Conservation (phyloP, 1,140 invertebrate species). For the Leptinotarsa lineolata region DNA sequence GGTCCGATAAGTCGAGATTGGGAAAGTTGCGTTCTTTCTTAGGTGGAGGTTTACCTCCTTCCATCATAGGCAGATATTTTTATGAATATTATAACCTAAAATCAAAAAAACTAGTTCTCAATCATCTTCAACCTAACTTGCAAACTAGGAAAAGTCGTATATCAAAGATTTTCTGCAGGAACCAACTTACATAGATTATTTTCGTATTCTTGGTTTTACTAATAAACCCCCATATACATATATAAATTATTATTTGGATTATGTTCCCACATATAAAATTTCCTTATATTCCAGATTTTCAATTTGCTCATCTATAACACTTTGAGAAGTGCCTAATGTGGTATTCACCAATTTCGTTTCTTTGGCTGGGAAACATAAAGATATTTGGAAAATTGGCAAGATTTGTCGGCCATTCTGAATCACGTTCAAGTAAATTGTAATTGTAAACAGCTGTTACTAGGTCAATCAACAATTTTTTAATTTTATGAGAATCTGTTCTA, state of each 20-base stretch:
- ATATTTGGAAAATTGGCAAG: slow-evolving; percentile 29
- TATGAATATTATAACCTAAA: neutral
- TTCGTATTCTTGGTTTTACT: slow-evolving; percentile 20
- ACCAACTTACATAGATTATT: neutral
- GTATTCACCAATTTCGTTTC: neutral
- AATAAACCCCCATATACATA: slow-evolving; percentile 12
- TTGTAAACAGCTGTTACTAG: slow-evolving; percentile 40
- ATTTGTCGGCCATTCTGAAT: slow-evolving; percentile 36
- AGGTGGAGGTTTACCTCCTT: neutral
- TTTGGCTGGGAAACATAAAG: neutral
- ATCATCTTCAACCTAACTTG: neutral
- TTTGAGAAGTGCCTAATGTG: neutral
- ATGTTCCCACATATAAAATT: neutral
- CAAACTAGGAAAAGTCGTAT: neutral
- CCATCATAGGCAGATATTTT: neutral
- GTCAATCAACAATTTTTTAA: slow-evolving; percentile 29
- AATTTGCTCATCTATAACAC: neutral
- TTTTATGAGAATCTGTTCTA: too few species aligned
- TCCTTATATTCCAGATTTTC: neutral
- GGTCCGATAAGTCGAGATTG: slow-evolving; percentile 41
- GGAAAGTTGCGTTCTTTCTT: slow-evolving; percentile 52
- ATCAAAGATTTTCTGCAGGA: neutral
- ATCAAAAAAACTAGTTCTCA: neutral
- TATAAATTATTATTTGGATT: slow-evolving; percentile 5
- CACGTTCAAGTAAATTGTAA: slow-evolving; percentile 32